Percentiles rank a stretch among this genome's conserved stretches.
phyloP scores from a whole-genome alignment of 2,888 invertebrate genomes.

The Macrosiphum euphorbiae region DNA sequence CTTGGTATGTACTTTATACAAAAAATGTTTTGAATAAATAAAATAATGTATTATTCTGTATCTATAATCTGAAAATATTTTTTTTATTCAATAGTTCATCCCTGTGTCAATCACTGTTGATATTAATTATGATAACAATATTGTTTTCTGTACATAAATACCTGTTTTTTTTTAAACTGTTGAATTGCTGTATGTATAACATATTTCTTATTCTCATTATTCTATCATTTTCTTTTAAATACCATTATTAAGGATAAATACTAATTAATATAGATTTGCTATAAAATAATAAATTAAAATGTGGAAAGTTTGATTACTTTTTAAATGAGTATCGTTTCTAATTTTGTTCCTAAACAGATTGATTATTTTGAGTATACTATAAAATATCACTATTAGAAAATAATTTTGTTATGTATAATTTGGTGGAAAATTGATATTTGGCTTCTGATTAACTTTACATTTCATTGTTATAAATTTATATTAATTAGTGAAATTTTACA shows the following conservation, averaged over 20 bases:
- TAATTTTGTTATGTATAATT: not conserved
- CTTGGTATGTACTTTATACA: constrained; percentile 40
- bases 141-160: not conserved
- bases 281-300: not conserved
- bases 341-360: not conserved
- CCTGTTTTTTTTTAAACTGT: not conserved
- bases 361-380: not conserved
- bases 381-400: not conserved
- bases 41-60: constrained; percentile 16
- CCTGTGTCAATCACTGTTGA: not conserved
- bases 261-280: no score
- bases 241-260: no score
- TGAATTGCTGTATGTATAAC: not conserved
- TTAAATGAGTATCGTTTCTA: not conserved
- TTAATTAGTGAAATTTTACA: not conserved
- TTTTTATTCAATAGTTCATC: not conserved
- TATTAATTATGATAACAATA: not conserved
- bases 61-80: not conserved
- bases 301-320: not conserved
- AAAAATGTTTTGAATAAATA: constrained; percentile 24
- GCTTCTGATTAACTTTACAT: not conserved
- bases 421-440: not conserved
- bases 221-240: not conserved
- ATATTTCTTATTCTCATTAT: not conserved
- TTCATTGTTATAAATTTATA: not conserved